Base-by-base conservation (phyloP, 2,797 vertebrate genomes). In the Diglossa cyanea region DNA sequence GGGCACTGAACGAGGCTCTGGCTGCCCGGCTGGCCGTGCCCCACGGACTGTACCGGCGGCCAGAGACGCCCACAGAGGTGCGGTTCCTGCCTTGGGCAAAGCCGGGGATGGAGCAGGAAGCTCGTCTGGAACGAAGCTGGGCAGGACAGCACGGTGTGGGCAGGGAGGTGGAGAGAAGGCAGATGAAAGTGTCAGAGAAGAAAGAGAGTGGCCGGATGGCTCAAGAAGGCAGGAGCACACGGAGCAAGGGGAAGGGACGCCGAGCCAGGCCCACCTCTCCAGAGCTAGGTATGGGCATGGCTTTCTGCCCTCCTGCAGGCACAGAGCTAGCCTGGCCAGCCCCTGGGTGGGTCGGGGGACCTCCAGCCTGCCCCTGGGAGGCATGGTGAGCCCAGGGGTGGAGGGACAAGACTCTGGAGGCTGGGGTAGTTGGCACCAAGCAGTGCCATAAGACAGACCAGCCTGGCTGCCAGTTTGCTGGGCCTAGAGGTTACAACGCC, bases 221-320 rank as follows among this genome's bases (percentile, higher is more conserved):
- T 85, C 98, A 97, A 95, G 98, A 98, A 96, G 88, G 96, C 61
- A 93, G 97, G 74, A 97, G 96, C 62, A 33, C 35, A 3, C 93
- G 98, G 93, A 98, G 96, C 95, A 99, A 98, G 98, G 98, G 98
- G 86, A 99, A 98, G 97, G 98, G 98, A 83, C 98, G 98, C 13
- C 98, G 99, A 89, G 94, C 97, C 61, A 98, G 99, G 90, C 99
- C 99, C 63, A 97, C 98, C 94, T 99, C 99, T 54, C 99, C 99
- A 28, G 99, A 99, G 96, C 97, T 98, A 96, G 99, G 99, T 99
- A 98, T 87, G 97, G 74, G 39, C 48, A 70, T 17, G 33, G 17
- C 35, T 83, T 85, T 93, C 68, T 74, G 33, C 28, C 54, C 18
- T n/a, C 11, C 44, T 44, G 17, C 40, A 1, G 71, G 65, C 47